phyloP scores from a whole-genome alignment of 2,888 invertebrate genomes.

The Parnassius smintheus region DNA sequence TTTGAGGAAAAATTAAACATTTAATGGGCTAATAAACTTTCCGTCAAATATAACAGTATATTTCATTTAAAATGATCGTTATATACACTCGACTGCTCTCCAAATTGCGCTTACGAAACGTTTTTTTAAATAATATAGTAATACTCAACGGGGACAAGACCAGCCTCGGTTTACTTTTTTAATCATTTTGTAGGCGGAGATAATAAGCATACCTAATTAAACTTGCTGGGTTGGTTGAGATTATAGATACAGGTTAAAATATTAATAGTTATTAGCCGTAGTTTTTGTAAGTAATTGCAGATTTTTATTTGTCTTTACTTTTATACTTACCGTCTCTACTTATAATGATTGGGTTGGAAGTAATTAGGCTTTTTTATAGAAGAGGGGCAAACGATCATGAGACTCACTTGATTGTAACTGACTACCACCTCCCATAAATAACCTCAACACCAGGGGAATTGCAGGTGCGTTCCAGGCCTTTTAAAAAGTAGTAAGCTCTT shows the following conservation, averaged over 20 bases:
- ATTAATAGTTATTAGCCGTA: slow-evolving; percentile 12
- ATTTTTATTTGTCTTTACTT: slow-evolving; percentile 4
- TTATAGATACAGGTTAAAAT: slow-evolving; percentile 16
- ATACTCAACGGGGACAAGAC: slow-evolving; percentile 12
- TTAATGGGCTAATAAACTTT: too few relatives aligned
- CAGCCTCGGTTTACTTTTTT: slow-evolving; percentile 17
- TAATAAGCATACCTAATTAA: slow-evolving; percentile 21
- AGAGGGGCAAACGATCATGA: too few relatives aligned
- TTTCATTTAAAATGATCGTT: slow-evolving; percentile 1
- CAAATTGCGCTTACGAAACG: slow-evolving; percentile 7
- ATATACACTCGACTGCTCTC: not conserved
- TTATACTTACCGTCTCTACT: not conserved
- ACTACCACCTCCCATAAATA: too few relatives aligned
- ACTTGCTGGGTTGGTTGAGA: slow-evolving; percentile 9
- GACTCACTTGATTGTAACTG: too few relatives aligned
- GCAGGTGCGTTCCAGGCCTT: too few relatives aligned
- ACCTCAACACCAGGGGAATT: too few relatives aligned
- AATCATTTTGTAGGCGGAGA: slow-evolving; percentile 17
- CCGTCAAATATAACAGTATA: too few relatives aligned
- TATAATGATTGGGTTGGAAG: slow-evolving; percentile 6
- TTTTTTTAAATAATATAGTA: slow-evolving; percentile 14
- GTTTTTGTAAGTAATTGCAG: slow-evolving; percentile 17
- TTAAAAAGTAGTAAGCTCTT: too few relatives aligned
- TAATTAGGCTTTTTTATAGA: too few relatives aligned
- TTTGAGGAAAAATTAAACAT: too few relatives aligned